A percentile compares a stretch with the other conserved stretches of the same genome.
phyloP scores from a whole-genome alignment of 64 coral and sea anemone species.

The Hydrozoanthus tunicans region DNA sequence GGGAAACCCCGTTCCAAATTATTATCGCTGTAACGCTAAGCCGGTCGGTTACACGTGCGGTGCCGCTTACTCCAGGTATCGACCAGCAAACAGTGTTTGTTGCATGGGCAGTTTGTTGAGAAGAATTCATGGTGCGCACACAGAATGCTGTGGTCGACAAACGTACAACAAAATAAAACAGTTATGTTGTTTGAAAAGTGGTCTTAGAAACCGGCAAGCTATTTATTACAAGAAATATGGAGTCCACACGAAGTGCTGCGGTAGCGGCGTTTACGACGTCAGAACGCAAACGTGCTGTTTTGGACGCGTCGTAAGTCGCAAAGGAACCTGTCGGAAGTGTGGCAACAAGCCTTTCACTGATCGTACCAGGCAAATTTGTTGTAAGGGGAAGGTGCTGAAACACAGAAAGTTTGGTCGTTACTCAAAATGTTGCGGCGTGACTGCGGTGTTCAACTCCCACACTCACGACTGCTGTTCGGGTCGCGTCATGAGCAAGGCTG shows the following conservation, averaged over 20 bases:
- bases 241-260: neutral
- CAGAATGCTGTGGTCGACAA: neutral
- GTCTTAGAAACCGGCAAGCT: neutral
- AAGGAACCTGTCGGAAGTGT: neutral
- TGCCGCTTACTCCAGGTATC: neutral
- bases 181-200: neutral
- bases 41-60: neutral
- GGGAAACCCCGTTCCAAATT: slow-evolving; percentile 1
- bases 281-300: neutral
- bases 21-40: neutral
- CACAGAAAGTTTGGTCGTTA: neutral
- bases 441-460: neutral
- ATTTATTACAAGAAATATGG: slow-evolving; percentile 10
- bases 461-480: neutral
- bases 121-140: neutral
- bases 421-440: neutral
- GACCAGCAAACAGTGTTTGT: neutral
- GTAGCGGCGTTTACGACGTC: neutral
- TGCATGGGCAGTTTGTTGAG: neutral
- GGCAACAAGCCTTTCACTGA: neutral
- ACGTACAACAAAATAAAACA: neutral
- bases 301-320: neutral
- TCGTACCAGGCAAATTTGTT: neutral
- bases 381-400: neutral
- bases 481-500: neutral